These are phyloP conservation scores for Helostoma temminkii DNA, from an alignment of 2,797 vertebrate genomes.

Conservation along the genomic window DNA sequence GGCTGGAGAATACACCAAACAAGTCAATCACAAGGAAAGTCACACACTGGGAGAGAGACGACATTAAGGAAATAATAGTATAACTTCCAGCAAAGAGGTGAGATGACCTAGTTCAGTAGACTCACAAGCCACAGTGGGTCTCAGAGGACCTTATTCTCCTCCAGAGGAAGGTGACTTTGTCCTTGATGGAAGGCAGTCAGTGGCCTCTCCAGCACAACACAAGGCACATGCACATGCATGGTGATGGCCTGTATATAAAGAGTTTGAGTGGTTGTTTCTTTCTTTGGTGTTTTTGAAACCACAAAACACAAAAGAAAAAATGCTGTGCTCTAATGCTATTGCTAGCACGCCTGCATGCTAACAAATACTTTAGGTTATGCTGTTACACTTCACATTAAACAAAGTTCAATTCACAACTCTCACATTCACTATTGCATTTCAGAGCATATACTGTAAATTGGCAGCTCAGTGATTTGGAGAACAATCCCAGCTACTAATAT, in stretches of 20 bases:
- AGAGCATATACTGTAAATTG: too few species aligned
- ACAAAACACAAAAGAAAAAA: too few species aligned
- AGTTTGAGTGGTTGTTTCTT: background rate
- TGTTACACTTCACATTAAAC: too few species aligned
- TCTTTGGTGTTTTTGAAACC: too few species aligned
- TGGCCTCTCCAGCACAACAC: constrained; percentile 56
- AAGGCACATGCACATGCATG: too few species aligned
- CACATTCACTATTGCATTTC: too few species aligned
- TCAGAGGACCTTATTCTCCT: constrained; percentile 70
- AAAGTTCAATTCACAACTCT: too few species aligned
- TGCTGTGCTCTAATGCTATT: too few species aligned
- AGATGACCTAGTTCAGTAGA: constrained; percentile 76
- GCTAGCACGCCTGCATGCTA: too few species aligned
- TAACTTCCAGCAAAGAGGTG: constrained; percentile 75
- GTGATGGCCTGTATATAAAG: background rate
- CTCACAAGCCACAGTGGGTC: constrained; percentile 58
- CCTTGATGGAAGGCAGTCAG: constrained; percentile 74
- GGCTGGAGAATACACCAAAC: constrained; percentile 57
- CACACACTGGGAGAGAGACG: constrained; percentile 57
- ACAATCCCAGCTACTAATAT: too few species aligned
- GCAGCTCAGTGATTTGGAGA: too few species aligned
- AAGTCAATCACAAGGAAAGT: constrained; percentile 69
- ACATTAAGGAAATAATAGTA: constrained; percentile 71
- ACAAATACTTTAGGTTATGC: too few species aligned
- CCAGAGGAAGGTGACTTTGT: constrained; percentile 76